Percentiles rank a stretch among this genome's conserved stretches.
Evolutionary conservation across 2,113 vertebrate genomes (phyloP).

Genomic region (Camelus dromedarius): DNA sequence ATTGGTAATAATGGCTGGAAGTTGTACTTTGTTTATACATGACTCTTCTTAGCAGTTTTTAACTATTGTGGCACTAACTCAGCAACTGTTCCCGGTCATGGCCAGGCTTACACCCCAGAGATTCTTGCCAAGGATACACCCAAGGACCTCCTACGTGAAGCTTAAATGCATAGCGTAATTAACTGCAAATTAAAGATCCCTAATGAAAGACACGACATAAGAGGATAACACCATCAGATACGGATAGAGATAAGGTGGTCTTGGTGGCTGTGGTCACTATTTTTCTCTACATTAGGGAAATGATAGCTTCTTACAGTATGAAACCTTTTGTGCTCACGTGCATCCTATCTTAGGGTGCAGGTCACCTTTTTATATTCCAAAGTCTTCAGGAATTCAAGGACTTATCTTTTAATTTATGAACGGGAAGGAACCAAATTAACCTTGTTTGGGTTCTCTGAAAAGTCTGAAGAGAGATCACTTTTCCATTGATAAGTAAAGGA

Average conservation of each 20-base stretch:
- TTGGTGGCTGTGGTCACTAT: background rate
- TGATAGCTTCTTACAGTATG: background rate
- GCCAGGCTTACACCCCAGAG: background rate
- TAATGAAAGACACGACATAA: background rate
- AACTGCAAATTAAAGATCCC: background rate
- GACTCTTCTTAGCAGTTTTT: background rate
- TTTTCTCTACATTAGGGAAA: background rate
- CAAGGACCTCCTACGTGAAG: background rate
- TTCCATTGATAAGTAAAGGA: background rate
- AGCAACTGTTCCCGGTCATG: background rate
- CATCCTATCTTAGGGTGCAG: constrained; percentile 50
- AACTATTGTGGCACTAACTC: background rate
- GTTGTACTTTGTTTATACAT: background rate
- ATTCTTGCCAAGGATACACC: background rate
- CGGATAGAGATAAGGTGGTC: background rate
- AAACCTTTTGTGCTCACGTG: background rate
- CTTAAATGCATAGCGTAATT: background rate
- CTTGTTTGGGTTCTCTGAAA: background rate
- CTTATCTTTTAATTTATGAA: constrained; percentile 9
- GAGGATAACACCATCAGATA: background rate
- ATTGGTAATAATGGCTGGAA: background rate
- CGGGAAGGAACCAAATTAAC: constrained; percentile 3
- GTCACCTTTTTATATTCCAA: constrained; percentile 77
- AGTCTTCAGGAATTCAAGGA: constrained; percentile 61
- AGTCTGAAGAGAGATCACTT: background rate